These are phyloP conservation scores for Tethea ocularis DNA, from an alignment of 2,888 invertebrate species.

Conservation along the genomic window DNA sequence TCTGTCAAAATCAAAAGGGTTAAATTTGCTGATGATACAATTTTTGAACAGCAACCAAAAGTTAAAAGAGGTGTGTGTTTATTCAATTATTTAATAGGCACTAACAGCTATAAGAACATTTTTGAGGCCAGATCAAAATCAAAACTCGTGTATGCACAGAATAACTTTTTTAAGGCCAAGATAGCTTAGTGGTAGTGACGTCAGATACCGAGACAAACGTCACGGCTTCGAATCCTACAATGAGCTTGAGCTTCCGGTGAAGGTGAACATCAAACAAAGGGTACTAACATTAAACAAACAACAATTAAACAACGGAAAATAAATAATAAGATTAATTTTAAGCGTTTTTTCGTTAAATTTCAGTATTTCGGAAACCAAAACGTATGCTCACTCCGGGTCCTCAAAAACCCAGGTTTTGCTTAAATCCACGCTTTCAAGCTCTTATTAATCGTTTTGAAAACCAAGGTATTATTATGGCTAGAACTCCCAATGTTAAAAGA, in stretches of 20 bases:
- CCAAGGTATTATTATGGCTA: constrained; percentile 57
- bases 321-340: not conserved
- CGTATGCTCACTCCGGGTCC: constrained; percentile 78
- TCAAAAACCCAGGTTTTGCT: constrained; percentile 58
- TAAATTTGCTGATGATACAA: constrained; percentile 72
- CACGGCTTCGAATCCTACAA: too few relatives aligned
- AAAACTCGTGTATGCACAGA: too few relatives aligned
- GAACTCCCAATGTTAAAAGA: constrained; percentile 59
- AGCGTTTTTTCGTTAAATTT: constrained; percentile 21
- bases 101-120: too few relatives aligned
- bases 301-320: not conserved
- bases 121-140: too few relatives aligned
- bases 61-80: constrained; percentile 54
- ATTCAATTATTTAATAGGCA: too few relatives aligned
- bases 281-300: not conserved
- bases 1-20: constrained; percentile 65
- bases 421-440: constrained; percentile 76
- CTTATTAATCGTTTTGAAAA: constrained; percentile 74
- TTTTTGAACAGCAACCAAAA: constrained; percentile 62
- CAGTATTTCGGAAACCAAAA: constrained; percentile 76
- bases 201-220: too few relatives aligned
- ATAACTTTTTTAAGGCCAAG: too few relatives aligned
- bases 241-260: too few relatives aligned
- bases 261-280: too few relatives aligned
- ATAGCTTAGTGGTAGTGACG: too few relatives aligned